Evolutionary conservation across 1,140 invertebrate genomes (phyloP).

Genomic region (Drosophila malerkotliana): DNA sequence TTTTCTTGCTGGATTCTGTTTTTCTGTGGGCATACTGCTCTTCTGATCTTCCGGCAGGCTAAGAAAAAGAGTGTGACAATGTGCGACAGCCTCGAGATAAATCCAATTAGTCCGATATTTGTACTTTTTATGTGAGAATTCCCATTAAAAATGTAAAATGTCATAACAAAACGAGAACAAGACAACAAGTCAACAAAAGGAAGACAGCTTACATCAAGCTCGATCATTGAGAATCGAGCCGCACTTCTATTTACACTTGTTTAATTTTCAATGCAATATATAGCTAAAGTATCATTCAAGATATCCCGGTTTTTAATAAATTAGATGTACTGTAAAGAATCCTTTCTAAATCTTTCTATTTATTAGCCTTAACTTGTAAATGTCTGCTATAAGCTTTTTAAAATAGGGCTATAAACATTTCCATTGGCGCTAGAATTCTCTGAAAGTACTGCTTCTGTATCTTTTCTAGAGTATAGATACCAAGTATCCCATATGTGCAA

Average conservation of each 20-base stretch:
- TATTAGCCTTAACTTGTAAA: no score
- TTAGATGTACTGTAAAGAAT: no score
- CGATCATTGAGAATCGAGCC: constrained; percentile 7
- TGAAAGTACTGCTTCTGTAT: constrained; percentile 36
- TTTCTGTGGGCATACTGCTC: constrained; percentile 19
- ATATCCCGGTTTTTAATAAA: no score
- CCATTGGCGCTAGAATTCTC: constrained; percentile 3
- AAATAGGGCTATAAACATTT: no score
- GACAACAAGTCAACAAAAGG: constrained; percentile 67
- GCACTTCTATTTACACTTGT: constrained; percentile 26
- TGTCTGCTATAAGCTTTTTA: no score
- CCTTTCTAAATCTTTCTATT: no score
- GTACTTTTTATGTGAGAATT: constrained; percentile 84
- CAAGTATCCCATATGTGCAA: constrained; percentile 61
- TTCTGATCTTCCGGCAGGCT: constrained; percentile 72
- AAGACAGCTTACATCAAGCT: constrained; percentile 42
- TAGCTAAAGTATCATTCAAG: no score
- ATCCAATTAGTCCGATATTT: constrained; percentile 84
- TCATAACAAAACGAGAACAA: constrained; percentile 80
- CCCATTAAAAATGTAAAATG: constrained; percentile 83
- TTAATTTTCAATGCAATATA: no score
- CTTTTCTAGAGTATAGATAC: constrained; percentile 32
- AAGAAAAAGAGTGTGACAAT: constrained; percentile 80
- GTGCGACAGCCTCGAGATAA: constrained; percentile 82
- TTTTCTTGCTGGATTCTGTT: neutral